Percentiles rank a stretch among this genome's conserved stretches.
Evolutionary conservation across 1,140 invertebrate genomes (phyloP).

Genomic region (Zaprionus davidi): DNA sequence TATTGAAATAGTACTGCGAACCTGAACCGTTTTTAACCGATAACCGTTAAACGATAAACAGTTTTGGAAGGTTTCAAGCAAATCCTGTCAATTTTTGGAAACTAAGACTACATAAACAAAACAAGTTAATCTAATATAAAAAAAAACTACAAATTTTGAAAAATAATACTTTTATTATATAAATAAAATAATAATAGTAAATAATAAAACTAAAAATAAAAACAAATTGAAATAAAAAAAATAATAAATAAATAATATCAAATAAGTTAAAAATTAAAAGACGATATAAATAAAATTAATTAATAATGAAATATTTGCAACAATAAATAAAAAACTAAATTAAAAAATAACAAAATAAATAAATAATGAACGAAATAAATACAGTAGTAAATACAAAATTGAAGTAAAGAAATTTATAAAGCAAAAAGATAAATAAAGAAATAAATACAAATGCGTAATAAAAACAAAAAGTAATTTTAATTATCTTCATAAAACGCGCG

Average conservation of each 20-base stretch:
- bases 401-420: background rate
- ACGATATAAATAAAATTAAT: background rate
- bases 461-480: constrained; percentile 3
- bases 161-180: no score
- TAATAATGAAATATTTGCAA: background rate
- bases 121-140: no score
- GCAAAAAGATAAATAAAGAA: background rate
- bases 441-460: background rate
- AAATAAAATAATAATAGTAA: no score
- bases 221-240: no score
- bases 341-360: background rate
- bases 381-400: constrained; percentile 3
- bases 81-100: no score
- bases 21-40: no score
- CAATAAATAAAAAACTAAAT: background rate
- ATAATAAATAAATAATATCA: background rate
- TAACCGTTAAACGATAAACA: no score
- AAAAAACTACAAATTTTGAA: no score
- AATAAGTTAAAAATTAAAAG: background rate
- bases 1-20: no score
- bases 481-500: constrained; percentile 31
- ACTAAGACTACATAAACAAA: no score
- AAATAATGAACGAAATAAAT: background rate
- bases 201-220: no score
- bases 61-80: no score